Conservation (phyloP, 2,797 vertebrate genomes). For the Odontamblyopus lacepedii region DNA sequence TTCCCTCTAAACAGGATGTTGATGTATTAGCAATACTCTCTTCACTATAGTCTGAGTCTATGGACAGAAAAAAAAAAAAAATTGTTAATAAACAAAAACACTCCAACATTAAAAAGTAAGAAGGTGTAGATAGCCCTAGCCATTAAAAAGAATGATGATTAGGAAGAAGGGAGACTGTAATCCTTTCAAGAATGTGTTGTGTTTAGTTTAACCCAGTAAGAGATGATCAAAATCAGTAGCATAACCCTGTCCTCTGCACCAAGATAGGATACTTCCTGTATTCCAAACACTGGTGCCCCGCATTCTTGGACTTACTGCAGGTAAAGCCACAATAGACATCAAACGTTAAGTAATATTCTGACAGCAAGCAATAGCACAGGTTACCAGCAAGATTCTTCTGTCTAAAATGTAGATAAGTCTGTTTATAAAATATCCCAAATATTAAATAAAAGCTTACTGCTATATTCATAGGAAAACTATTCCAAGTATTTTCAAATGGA, state of each 20-base stretch:
- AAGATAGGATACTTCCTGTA: slow-evolving; percentile 51
- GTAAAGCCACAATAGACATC: slow-evolving; percentile 32
- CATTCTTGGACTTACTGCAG: slow-evolving; percentile 45
- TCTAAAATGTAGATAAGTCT: slow-evolving; percentile 3
- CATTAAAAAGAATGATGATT: slow-evolving; percentile 27
- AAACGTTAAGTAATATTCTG: slow-evolving; percentile 16
- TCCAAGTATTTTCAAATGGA: slow-evolving; percentile 71
- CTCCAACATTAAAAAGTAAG: background rate
- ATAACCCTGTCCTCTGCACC: slow-evolving; percentile 20
- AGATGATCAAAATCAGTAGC: slow-evolving; percentile 75
- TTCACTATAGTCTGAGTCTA: slow-evolving; percentile 58
- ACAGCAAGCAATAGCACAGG: background rate
- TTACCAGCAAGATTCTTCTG: background rate
- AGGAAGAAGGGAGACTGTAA: slow-evolving; percentile 58
- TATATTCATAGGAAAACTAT: slow-evolving; percentile 60
- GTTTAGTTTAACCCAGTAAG: slow-evolving; percentile 70
- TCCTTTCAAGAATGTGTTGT: slow-evolving; percentile 73
- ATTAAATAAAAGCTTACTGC: slow-evolving; percentile 24
- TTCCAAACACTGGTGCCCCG: slow-evolving; percentile 56
- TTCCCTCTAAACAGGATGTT: slow-evolving; percentile 82
- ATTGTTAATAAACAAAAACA: slow-evolving; percentile 4
- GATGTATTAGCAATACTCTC: slow-evolving; percentile 77
- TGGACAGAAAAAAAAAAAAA: background rate
- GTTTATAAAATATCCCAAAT: slow-evolving; percentile 23
- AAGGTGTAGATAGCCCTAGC: slow-evolving; percentile 12